These are phyloP conservation scores for Rhinogobio ventralis DNA, from an alignment of 2,797 vertebrate species.

Conservation along the genomic window DNA sequence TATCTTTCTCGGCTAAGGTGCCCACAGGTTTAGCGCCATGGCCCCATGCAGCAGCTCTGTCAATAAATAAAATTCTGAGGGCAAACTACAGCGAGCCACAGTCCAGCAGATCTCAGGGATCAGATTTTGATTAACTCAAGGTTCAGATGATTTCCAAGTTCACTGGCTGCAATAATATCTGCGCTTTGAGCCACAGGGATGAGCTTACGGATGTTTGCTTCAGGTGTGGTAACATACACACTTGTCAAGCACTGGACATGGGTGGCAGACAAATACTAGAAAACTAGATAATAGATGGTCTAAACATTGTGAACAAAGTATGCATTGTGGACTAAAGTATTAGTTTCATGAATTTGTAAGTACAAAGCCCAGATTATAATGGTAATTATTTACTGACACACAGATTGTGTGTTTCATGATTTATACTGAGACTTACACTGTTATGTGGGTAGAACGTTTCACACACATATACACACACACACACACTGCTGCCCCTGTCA, in stretches of 20 bases:
- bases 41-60: constrained; percentile 33
- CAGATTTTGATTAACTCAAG: constrained; percentile 73
- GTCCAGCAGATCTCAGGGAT: constrained; percentile 55
- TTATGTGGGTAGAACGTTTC: not conserved
- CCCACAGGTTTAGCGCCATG: constrained; percentile 23
- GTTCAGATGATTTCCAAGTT: constrained; percentile 66
- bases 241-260: not conserved
- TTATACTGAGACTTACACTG: not conserved
- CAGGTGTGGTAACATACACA: constrained; percentile 27
- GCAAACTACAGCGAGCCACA: constrained; percentile 40
- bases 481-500: constrained; percentile 1
- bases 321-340: not conserved
- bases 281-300: not conserved
- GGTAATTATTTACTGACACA: constrained; percentile 27
- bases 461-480: not conserved
- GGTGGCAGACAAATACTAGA: not conserved
- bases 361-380: constrained; percentile 17
- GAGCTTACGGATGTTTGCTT: constrained; percentile 37
- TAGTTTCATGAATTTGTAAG: constrained; percentile 19
- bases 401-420: constrained; percentile 13
- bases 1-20: constrained; percentile 37
- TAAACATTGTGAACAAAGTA: not conserved
- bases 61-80: constrained; percentile 60
- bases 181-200: constrained; percentile 3
- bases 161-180: constrained; percentile 63